Base-by-base conservation (phyloP, 2,888 invertebrate genomes). In the Laspeyria flexula region DNA sequence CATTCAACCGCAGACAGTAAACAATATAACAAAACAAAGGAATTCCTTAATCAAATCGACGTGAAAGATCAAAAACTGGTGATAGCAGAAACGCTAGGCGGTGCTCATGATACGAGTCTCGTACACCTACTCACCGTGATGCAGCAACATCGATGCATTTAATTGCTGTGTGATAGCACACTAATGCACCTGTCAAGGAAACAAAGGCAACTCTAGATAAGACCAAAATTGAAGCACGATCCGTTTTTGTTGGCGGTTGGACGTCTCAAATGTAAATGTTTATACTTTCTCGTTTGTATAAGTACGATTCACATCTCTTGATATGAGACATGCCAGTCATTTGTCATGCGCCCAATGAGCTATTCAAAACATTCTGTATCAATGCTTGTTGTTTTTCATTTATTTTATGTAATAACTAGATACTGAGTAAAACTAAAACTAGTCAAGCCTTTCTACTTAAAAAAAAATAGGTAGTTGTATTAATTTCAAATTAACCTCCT, bases 121-220 rank as follows among this genome's bases (percentile, higher is more conserved):
- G 49, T 60, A 65, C 45, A 61, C 55, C 59, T 55, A 86, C 77
- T 90, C 89, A 90, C 73, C 73, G 65, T 91, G 91, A 91, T 79
- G 79, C 73, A 67, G 90, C 91, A 81, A 63, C 71, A 76, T 75
- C 75, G 90, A 84, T 86, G 86, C 90, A 85, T 91, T 92, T 92
- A 92, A 92, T 92, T 92, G 91, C 88, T 89, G 85, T 85, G 81
- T 83, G 88, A 88, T 91, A 91, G 81, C 84, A 79, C 82, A 79
- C 90, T 92, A 92, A 92, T 91, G 92, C 90, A 92, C 90, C 92
- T 91, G 92, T 91, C 92, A 91, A 85, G 88, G 80, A 85, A 91
- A 92, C 91, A 92, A 92, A 88, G 85, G 81, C 77, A 64, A 70
- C 73, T 71, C 79, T 78, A 88, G 91, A 91, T 91, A 90, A 89